Conservation (phyloP, 2,113 vertebrate species). For the Corapipo altera region DNA sequence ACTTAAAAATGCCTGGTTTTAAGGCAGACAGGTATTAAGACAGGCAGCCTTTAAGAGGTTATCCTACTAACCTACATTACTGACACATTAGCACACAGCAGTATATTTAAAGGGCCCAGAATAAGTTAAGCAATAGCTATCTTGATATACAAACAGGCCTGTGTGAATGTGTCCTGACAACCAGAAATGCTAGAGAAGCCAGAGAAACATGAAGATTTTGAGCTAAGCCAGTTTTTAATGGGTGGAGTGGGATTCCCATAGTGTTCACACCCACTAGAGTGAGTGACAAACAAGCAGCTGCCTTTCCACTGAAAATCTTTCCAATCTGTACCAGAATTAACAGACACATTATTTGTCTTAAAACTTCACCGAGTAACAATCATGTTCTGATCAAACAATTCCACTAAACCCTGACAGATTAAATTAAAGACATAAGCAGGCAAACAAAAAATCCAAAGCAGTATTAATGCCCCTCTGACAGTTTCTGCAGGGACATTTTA, state of each 20-base stretch:
- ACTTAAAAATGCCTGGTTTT: neutral
- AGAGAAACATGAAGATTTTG: constrained; percentile 41
- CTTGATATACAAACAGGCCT: constrained; percentile 6
- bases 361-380: neutral
- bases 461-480: neutral
- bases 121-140: neutral
- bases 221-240: constrained; percentile 48
- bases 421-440: neutral
- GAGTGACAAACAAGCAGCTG: constrained; percentile 35
- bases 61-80: constrained; percentile 61
- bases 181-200: constrained; percentile 49
- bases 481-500: neutral
- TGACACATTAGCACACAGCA: neutral
- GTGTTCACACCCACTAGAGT: constrained; percentile 23
- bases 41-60: neutral
- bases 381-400: neutral
- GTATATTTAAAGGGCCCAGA: neutral
- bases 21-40: neutral
- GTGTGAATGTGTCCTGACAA: constrained; percentile 15
- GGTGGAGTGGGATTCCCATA: constrained; percentile 50
- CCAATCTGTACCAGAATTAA: neutral
- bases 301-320: neutral
- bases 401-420: neutral
- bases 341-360: neutral
- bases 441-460: neutral